These are phyloP conservation scores for Sciurus niger DNA, from an alignment of 2,113 vertebrate species.

Conservation along the genomic window DNA sequence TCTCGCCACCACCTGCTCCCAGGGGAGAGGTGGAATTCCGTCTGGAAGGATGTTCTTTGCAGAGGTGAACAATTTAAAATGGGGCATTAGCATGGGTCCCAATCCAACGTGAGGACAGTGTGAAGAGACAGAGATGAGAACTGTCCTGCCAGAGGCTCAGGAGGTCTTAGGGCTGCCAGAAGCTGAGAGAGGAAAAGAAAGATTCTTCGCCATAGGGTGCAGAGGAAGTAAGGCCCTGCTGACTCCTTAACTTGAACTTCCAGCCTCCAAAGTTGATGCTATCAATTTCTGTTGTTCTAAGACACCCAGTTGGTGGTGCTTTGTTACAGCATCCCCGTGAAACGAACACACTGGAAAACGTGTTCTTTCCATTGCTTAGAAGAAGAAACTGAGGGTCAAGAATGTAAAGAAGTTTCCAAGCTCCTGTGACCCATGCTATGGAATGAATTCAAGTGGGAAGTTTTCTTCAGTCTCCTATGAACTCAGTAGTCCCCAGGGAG, in stretches of 20 bases:
- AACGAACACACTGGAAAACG: fast-evolving
- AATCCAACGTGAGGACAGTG: fast-evolving
- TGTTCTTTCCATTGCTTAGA: fast-evolving
- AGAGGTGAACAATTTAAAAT: neutral
- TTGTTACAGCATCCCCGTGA: fast-evolving
- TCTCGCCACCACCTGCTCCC: fast-evolving
- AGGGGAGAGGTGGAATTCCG: no score
- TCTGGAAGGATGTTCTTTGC: neutral
- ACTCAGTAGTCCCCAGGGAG: neutral
- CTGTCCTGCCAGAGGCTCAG: neutral
- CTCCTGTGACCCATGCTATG: fast-evolving
- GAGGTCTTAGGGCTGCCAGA: fast-evolving
- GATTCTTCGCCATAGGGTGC: no score
- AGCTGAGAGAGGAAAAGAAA: neutral
- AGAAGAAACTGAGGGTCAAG: no score
- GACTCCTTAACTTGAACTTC: neutral
- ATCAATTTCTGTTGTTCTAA: neutral
- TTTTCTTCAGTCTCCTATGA: neutral
- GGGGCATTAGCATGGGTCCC: neutral
- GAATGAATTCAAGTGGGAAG: fast-evolving
- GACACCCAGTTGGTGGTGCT: neutral
- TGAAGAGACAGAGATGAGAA: neutral
- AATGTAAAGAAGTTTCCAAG: no score
- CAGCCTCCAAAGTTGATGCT: neutral
- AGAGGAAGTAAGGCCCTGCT: fast-evolving